Percentiles rank a stretch among this genome's conserved stretches.
Conservation (phyloP, 2,888 invertebrate genomes). For the Scaptomyza cyrtandrae region DNA sequence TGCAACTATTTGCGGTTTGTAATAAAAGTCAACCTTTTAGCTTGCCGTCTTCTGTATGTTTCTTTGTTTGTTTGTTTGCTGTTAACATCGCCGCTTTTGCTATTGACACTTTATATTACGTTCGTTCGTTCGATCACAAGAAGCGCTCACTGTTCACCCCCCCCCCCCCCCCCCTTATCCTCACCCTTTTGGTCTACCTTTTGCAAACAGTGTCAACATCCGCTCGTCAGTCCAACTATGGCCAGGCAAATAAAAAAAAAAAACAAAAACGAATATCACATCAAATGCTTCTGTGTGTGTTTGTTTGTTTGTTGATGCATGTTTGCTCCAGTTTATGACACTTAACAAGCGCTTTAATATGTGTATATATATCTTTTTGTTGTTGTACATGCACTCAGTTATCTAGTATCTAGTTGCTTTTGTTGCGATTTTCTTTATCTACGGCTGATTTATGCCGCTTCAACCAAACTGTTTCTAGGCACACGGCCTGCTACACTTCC, state of each 20-base stretch:
- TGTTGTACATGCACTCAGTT: constrained; percentile 33
- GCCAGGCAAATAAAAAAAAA: not conserved
- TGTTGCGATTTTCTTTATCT: constrained; percentile 65
- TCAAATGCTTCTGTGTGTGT: constrained; percentile 3
- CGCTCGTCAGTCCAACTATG: constrained; percentile 31
- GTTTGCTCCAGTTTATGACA: constrained; percentile 43
- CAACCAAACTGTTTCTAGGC: constrained; percentile 24
- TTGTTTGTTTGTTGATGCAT: not conserved
- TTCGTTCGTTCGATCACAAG: constrained; percentile 34
- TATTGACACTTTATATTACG: constrained; percentile 23
- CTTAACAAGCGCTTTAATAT: constrained; percentile 56
- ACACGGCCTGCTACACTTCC: not conserved
- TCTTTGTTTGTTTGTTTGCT: constrained; percentile 29
- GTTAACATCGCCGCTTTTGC: constrained; percentile 13
- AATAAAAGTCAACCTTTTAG: constrained; percentile 5
- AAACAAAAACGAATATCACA: not conserved
- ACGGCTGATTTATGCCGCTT: constrained; percentile 53
- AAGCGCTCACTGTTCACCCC: constrained; percentile 30
- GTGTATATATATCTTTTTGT: constrained; percentile 17
- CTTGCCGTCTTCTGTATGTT: constrained; percentile 14
- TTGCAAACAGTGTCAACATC: constrained; percentile 55
- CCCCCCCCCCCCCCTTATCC: not conserved
- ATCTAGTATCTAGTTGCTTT: constrained; percentile 38
- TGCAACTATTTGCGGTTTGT: constrained; percentile 4
- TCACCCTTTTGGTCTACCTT: not conserved